A percentile compares a stretch with the other conserved stretches of the same genome.
Evolutionary conservation across 2,797 vertebrate genomes (phyloP).

Genomic region (Tympanoctomys barrerae): DNA sequence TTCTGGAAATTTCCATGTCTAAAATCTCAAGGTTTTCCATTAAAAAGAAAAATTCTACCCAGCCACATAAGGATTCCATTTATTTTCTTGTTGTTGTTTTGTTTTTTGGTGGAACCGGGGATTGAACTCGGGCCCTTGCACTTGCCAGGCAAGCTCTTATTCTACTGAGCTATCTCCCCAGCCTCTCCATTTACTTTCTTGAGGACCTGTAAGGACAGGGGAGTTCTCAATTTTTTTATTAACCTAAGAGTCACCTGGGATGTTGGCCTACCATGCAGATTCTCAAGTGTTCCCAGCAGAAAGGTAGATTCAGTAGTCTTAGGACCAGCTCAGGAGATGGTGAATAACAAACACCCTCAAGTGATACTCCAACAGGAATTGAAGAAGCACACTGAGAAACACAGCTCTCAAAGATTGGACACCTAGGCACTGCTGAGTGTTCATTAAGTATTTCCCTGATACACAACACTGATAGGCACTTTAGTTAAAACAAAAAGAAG

Average conservation of each 20-base stretch:
- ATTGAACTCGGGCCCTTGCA: too few relatives aligned
- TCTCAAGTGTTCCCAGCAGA: not conserved
- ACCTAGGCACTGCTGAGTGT: rapidly evolving
- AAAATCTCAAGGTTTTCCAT: not conserved
- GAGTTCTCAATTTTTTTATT: not conserved
- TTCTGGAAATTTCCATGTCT: constrained; percentile 6
- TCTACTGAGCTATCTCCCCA: too few relatives aligned
- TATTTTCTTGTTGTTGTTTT: not conserved
- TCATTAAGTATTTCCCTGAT: not conserved
- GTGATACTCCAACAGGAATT: not conserved
- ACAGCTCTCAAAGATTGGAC: not conserved
- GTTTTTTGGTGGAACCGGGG: too few relatives aligned
- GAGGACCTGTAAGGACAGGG: not conserved
- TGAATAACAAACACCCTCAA: not conserved
- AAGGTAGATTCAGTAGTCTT: not conserved
- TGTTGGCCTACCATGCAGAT: not conserved
- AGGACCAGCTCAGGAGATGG: not conserved
- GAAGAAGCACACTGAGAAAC: not conserved
- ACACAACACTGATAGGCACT: not conserved
- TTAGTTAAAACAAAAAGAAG: not conserved
- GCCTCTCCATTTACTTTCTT: not conserved
- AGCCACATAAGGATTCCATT: not conserved
- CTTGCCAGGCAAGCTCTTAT: too few relatives aligned
- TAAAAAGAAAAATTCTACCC: not conserved
- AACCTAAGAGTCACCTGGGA: not conserved